Evolutionary conservation across 2,113 vertebrate species (phyloP).

Genomic region (Sialia sialis): DNA sequence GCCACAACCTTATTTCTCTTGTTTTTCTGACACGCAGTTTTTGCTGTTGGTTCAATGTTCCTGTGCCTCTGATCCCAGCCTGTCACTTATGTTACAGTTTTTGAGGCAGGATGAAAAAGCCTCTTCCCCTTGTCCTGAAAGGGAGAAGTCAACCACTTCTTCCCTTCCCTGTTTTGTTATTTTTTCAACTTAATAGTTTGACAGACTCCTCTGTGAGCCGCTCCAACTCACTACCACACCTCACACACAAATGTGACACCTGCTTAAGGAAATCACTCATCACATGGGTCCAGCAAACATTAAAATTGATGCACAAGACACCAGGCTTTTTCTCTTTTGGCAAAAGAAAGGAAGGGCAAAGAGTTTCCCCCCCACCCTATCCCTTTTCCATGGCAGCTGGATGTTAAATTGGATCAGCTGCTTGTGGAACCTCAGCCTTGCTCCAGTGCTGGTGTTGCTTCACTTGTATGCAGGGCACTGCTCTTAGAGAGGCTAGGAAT

Average conservation of each 20-base stretch:
- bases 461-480: background rate
- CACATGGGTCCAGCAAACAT: background rate
- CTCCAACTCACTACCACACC: background rate
- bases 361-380: background rate
- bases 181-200: background rate
- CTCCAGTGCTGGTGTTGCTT: background rate
- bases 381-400: background rate
- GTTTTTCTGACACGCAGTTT: background rate
- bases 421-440: background rate
- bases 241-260: background rate
- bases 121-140: background rate
- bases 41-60: background rate
- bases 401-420: background rate
- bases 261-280: background rate
- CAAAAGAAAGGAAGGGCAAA: background rate
- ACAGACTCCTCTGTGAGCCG: background rate
- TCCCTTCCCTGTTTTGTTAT: background rate
- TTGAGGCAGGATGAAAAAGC: background rate
- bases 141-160: background rate
- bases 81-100: background rate
- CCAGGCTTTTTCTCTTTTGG: background rate
- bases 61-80: background rate
- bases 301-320: background rate
- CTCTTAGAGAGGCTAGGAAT: background rate
- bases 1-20: background rate